Conservation (phyloP, 2,797 vertebrate genomes). For the Periophthalmus magnuspinnatus region DNA sequence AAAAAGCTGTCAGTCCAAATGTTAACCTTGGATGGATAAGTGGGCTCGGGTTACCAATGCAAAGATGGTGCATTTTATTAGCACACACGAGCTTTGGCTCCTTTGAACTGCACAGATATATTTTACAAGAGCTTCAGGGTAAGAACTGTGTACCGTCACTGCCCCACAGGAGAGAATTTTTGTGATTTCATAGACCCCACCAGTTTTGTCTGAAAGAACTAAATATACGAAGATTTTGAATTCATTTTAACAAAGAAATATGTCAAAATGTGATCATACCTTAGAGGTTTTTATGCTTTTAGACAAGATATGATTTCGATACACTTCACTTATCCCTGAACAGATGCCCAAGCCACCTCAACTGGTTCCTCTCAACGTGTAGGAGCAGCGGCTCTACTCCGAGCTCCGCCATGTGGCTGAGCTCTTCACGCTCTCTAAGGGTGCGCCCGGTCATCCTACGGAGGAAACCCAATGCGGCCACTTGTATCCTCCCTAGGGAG, state of each 20-base stretch:
- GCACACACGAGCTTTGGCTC: not conserved
- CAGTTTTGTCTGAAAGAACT: not conserved
- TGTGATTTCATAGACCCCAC: not conserved
- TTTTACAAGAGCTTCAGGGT: not conserved
- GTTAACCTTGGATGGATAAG: constrained; percentile 15
- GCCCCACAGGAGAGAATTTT: not conserved
- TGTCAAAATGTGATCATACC: not conserved
- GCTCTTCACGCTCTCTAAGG: too few species aligned
- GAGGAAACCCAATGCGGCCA: too few species aligned
- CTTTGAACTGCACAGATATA: not conserved
- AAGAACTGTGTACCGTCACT: not conserved
- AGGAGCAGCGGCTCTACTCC: too few species aligned
- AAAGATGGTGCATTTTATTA: constrained; percentile 8
- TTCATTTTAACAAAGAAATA: not conserved
- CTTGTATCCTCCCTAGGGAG: too few species aligned
- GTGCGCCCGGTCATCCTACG: too few species aligned
- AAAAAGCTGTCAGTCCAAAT: constrained; percentile 10
- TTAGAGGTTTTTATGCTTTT: not conserved
- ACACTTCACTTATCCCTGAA: too few species aligned
- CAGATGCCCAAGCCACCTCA: too few species aligned
- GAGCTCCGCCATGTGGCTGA: too few species aligned
- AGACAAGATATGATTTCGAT: not conserved
- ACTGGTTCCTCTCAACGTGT: too few species aligned
- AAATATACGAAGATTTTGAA: not conserved
- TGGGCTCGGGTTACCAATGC: constrained; percentile 3